Base-by-base conservation (phyloP, 2,888 invertebrate genomes). In the Seira ritae region DNA sequence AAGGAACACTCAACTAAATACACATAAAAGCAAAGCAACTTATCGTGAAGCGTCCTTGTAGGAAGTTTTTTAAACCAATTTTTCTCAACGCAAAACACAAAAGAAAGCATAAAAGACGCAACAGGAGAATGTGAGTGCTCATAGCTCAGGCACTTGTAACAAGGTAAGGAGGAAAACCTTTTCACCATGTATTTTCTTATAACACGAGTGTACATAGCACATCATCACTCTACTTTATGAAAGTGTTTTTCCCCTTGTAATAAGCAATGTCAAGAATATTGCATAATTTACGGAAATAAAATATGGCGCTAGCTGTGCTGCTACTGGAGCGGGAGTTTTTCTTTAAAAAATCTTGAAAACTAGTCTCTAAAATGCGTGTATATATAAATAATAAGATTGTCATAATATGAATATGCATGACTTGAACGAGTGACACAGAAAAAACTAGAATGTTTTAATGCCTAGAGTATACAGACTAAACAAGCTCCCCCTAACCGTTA, bases 401-500 rank as follows among this genome's bases (percentile, higher is more conserved):
- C 69, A 8, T 71, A 42, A 19, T 22, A 76, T 76, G 55, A 68
- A 76, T 76, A 76, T 76, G 68, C 76, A 76, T 68, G 76, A 76
- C 50, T 67, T 76, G 68, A 68, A 76, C 46, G 76, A 66, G 19
- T 68, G 76, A 68, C 55, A 55, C 19, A 37, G 19, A 74, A 76
- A 76, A 31, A 55, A 31, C 23, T 60, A 60, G n/a, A 60, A n/a
- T 60, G 60, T 10, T n/a, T n/a, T n/a, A n/a, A n/a, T n/a, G n/a
- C n/a, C n/a, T n/a, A n/a, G n/a, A n/a, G 60, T 60, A 60, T n/a
- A 17, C 60, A 60, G 17, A 17, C 4, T n/a, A 60, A 8, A 60
- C 3, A 60, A 60, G 17, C 17, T 60, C 60, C 4, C n/a, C 17
- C 42, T 42, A 4, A n/a, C n/a, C n/a, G n/a, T n/a, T n/a, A n/a